These are phyloP conservation scores for Caenorhabditis panamensis DNA, from an alignment of 2,888 invertebrate genomes.

Conservation along the genomic window DNA sequence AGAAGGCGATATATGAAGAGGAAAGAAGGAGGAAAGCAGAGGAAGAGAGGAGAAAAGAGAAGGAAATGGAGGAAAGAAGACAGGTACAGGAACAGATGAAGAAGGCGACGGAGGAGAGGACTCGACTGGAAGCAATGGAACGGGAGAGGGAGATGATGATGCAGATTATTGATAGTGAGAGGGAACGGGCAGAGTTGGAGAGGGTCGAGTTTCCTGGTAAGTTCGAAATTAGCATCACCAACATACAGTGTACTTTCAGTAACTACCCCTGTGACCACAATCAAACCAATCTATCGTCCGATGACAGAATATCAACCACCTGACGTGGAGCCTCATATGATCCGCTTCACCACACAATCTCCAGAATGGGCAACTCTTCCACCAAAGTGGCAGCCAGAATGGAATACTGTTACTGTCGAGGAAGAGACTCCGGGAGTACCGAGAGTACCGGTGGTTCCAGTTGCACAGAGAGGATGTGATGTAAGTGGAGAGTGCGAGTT, in stretches of 20 bases:
- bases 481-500: conserved; percentile 65
- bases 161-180: conserved; percentile 45
- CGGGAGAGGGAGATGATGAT: conserved; percentile 50
- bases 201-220: background rate
- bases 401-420: conserved; percentile 44
- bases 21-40: conserved; percentile 39
- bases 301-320: conserved; percentile 48
- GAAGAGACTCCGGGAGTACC: conserved; percentile 22
- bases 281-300: conserved; percentile 58
- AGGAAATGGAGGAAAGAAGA: conserved; percentile 37
- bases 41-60: conserved; percentile 26
- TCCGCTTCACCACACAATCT: conserved; percentile 58
- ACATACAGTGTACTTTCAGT: too few species aligned
- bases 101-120: conserved; percentile 33
- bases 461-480: conserved; percentile 33
- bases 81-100: conserved; percentile 39
- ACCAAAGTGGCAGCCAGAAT: conserved; percentile 32
- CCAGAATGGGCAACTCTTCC: conserved; percentile 58
- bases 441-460: background rate
- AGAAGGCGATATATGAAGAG: conserved; percentile 40
- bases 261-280: conserved; percentile 30
- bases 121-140: conserved; percentile 42
- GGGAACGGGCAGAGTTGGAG: conserved; percentile 8
- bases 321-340: conserved; percentile 57
- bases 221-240: too few species aligned